A percentile compares a stretch with the other conserved stretches of the same genome.
Conservation (phyloP, 2,113 vertebrate genomes). For the Rhegmatorhina hoffmannsi region DNA sequence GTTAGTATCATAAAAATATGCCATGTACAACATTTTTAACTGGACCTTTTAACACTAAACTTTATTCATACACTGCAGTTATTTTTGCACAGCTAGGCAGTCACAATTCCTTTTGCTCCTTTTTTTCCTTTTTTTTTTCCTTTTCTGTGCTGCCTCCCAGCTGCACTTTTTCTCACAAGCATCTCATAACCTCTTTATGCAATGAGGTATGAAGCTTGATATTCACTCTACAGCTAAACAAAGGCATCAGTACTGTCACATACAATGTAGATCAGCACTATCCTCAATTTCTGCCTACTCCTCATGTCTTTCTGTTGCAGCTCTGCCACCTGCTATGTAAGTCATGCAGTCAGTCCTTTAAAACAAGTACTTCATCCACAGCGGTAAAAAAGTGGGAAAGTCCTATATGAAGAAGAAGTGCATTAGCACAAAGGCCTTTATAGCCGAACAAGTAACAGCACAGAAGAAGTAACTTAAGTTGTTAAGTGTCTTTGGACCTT, state of each 20-base stretch:
- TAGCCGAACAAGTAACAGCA: background rate
- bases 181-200: background rate
- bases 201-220: background rate
- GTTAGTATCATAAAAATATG: background rate
- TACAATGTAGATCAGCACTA: background rate
- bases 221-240: background rate
- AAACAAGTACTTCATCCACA: background rate
- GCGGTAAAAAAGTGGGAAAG: background rate
- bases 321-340: background rate
- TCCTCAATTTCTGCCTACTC: background rate
- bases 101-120: background rate
- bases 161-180: background rate
- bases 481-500: background rate
- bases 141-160: background rate
- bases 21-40: background rate
- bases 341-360: background rate
- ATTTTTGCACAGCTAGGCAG: background rate
- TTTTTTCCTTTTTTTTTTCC: accelerated
- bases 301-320: background rate
- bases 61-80: background rate
- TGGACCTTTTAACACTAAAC: background rate
- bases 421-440: background rate
- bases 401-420: background rate
- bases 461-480: background rate
- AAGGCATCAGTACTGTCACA: background rate